Percentiles rank a stretch among this genome's conserved stretches.
Evolutionary conservation across 1,140 invertebrate genomes (phyloP).

Genomic region (Drosophila ohnishii): DNA sequence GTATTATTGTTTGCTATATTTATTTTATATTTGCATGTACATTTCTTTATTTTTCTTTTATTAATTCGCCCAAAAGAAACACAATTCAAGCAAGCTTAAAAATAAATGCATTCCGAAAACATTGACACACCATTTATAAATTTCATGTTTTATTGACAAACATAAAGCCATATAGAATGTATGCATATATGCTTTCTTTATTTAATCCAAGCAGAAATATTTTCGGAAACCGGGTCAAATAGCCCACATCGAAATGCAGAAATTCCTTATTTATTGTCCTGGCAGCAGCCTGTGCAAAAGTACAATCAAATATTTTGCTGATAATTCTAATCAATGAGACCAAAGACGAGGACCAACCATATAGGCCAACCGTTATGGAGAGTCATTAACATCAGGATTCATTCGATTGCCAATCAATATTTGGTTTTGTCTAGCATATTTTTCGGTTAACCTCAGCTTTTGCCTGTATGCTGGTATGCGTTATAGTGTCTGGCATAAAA

Average conservation of each 20-base stretch:
- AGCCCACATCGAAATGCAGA: not conserved
- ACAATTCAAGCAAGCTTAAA: not conserved
- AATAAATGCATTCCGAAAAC: not conserved
- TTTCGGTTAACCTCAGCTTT: conserved; percentile 17
- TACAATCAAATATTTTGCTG: conserved; percentile 8
- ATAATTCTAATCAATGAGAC: conserved; percentile 13
- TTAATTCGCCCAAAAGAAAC: not conserved
- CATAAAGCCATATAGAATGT: conserved; percentile 1
- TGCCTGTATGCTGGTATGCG: not conserved
- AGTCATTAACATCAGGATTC: conserved; percentile 46
- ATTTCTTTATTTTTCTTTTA: not conserved
- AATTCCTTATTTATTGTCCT: conserved; percentile 15
- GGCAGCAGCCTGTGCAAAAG: conserved; percentile 4
- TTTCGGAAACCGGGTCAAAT: not conserved
- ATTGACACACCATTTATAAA: not conserved
- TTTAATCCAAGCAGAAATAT: not conserved
- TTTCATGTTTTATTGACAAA: not conserved
- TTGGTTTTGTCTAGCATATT: conserved; percentile 44
- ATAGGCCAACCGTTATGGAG: conserved; percentile 4
- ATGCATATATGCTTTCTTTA: not conserved
- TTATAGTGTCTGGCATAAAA: conserved; percentile 25
- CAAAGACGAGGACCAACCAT: not conserved
- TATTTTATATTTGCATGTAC: not conserved
- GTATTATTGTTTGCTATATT: conserved; percentile 5
- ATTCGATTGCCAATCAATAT: conserved; percentile 52